Conservation (phyloP, 30 jellyfish, hydroid and myxozoan species). For the Morbakka virulenta region DNA sequence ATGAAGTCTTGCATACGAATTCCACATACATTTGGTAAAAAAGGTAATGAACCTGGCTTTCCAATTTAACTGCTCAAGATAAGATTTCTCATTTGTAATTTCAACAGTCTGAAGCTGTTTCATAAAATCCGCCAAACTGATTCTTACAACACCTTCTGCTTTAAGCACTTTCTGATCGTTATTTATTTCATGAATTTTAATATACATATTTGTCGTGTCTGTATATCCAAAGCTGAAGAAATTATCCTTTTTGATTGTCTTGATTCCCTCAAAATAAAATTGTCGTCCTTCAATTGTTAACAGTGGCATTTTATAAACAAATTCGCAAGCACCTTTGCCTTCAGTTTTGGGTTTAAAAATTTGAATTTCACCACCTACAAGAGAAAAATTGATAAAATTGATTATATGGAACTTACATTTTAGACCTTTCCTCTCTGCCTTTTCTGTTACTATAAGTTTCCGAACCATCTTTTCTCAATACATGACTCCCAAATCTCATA, state of each 20-base stretch:
- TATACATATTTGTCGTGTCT: slow-evolving; percentile 34
- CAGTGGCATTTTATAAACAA: slow-evolving; percentile 25
- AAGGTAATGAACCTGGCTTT: slow-evolving; percentile 17
- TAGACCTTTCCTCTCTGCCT: no score
- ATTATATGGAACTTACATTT: no score
- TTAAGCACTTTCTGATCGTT: not conserved
- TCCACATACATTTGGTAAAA: slow-evolving; percentile 42
- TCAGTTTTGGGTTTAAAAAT: slow-evolving; percentile 13
- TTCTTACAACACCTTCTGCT: slow-evolving; percentile 14
- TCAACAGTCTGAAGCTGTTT: slow-evolving; percentile 31
- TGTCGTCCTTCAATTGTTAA: not conserved
- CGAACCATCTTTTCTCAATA: no score
- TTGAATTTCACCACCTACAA: slow-evolving; percentile 26
- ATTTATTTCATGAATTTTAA: slow-evolving; percentile 2
- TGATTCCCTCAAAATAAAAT: slow-evolving; percentile 34
- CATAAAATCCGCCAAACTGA: slow-evolving; percentile 36
- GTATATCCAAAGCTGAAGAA: slow-evolving; percentile 24
- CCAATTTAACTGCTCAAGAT: slow-evolving; percentile 2
- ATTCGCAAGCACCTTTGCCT: slow-evolving; percentile 15
- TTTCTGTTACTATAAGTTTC: no score
- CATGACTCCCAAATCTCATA: no score
- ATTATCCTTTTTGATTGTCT: slow-evolving; percentile 8
- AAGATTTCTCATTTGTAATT: slow-evolving; percentile 9
- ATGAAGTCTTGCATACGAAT: slow-evolving; percentile 25
- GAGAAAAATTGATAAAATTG: no score